Conservation (phyloP, 2,113 vertebrate species). For the Hemichromis elongatus region DNA sequence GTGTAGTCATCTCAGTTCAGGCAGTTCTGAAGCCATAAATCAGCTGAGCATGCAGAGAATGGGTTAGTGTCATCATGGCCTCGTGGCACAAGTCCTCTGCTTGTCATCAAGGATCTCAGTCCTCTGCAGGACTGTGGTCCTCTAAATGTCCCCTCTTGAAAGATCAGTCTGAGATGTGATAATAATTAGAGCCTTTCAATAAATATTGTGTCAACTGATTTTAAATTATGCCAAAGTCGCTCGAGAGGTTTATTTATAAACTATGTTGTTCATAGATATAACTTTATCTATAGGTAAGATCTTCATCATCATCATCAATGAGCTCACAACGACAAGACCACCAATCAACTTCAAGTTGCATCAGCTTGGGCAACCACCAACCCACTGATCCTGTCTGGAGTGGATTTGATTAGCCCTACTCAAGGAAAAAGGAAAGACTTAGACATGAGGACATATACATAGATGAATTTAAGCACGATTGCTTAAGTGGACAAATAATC, state of each 20-base stretch:
- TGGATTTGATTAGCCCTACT: background rate
- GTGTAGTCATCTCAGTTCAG: constrained; percentile 38
- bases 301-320: background rate
- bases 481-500: background rate
- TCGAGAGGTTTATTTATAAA: background rate
- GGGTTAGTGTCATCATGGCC: constrained; percentile 1
- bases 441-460: background rate
- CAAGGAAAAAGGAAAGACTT: background rate
- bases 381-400: background rate
- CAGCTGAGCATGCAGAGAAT: background rate
- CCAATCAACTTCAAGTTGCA: background rate
- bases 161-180: background rate
- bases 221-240: background rate
- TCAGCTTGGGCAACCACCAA: background rate
- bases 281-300: background rate
- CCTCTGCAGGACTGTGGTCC: background rate
- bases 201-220: background rate
- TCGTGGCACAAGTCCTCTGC: constrained; percentile 18
- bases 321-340: background rate
- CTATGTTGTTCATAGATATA: background rate
- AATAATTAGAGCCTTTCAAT: background rate
- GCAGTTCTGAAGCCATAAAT: constrained; percentile 29
- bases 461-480: background rate
- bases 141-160: background rate
- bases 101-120: background rate